Evolutionary conservation across 2,113 vertebrate species (phyloP), one percentile per base, ranked within the genome.

Genomic region (Etheostoma spectabile): DNA sequence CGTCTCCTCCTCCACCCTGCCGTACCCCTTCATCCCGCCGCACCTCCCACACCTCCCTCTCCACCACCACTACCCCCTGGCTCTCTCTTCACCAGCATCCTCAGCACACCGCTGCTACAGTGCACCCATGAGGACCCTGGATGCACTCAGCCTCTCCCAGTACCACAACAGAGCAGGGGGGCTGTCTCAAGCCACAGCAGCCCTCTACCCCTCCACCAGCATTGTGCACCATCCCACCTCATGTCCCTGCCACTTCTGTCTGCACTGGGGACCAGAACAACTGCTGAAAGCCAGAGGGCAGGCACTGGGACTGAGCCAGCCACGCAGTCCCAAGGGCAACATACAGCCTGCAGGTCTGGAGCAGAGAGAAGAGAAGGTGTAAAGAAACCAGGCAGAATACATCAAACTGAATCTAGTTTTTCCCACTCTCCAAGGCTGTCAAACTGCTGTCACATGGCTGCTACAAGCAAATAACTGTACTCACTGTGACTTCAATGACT

Each of bases 171-270:
- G 88, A 30, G 71, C 88, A 2, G 84, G 79, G 12, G 65, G 89
- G 46, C 82, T 91, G 24, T 59, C 88, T 14, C 74, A 83, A 5
- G 74, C 90, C 14, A 35, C 85, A 0, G 76, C 71, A 1, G 60
- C 84, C 42, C 18, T 90, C 5, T 94, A 93, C 75, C 80, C 84
- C 7, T 45, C 91, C 10, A 6, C 74, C 66, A 33, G 62, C 38
- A 52, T 84, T 18, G 6, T 89, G 86, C 91, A 91, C 77, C 93
- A 94, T 52, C 88, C 93, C 0, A 22, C 90, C 8, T 79, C 92
- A 27, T 95, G 95, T 24, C 88, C 88, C 48, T 95, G 94, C 27
- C 85, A 91, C 10, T 80, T 93, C 5, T 95, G 94, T 63, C 75
- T 92, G n/a, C 91, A 92, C 63, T 93, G 93, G 93, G 88, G 89